Evolutionary conservation across 2,113 vertebrate genomes (phyloP), one percentile per base, ranked within the genome.

Genomic region (Chascanopsetta lugubris): DNA sequence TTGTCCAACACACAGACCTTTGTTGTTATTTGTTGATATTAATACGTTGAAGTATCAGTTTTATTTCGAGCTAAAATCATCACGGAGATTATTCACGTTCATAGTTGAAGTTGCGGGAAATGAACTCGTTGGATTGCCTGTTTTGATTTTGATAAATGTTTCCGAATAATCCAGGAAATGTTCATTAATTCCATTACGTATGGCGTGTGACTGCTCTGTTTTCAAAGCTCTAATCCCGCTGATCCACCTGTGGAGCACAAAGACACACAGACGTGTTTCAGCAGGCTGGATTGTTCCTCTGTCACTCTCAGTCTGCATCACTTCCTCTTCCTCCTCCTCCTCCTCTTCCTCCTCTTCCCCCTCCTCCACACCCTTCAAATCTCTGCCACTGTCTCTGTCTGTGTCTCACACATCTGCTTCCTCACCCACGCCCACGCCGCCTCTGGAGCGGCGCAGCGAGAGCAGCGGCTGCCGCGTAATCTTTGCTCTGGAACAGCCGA

Each of bases 381-480:
- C 18, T 45, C 42, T 45, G 42, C 7, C 25, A 4, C 48, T 36
- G 2, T 67, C 54, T 65, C 18, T 53, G 38, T 58, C 46, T 42
- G 10, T 12, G 1, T 58, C 53, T 69, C 30, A 42, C 63, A 61
- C 58, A 68, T 77, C 55, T 73, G 51, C 17, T 9, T 36, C 43
- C 7, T 72, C 62, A 36, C 12, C 1, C 34, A 36, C 45, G 10
- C 18, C 0, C 1, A 20, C 45, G 8, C 20, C 43, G 29, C 5
- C 34, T 20, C 43, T 46, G 0, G 6, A 18, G 56, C n/a, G 2
- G 57, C 73, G 51, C 32, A 74, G 47, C 12, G 12, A 26, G 17
- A 65, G 64, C 49, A 36, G 42, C n/a, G 36, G 26, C 56, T 69
- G 46, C 68, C 55, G 77, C 56, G 71, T 87, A 84, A 86, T 89